Base-by-base conservation (phyloP, 2,113 vertebrate species). In the Dipodomys ordii region DNA sequence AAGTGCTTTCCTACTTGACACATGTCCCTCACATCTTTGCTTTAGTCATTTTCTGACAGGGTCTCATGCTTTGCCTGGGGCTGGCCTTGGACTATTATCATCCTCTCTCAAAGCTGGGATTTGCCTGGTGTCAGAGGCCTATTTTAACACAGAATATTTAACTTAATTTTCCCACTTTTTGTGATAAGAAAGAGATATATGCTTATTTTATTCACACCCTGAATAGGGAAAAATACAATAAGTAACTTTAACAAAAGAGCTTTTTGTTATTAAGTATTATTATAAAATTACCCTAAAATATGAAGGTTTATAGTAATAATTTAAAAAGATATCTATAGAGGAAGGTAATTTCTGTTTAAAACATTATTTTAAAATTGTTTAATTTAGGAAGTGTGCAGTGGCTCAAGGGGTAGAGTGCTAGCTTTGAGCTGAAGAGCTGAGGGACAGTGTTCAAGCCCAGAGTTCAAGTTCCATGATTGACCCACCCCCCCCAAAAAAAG, bases 221-320 rank as follows among this genome's bases (percentile, higher is more conserved):
- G 5, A 71, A 67, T 7, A 71, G 27, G 32, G 30, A 44, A 81
- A 88, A 82, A 67, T 13, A 74, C 53, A 71, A 20, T 80, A 72
- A 25, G 20, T 68, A 95, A 86, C 30, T 81, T 86, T 78, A 91
- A 67, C 68, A 39, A 53, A 80, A 76, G 77, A 28, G 91, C 53
- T 57, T 57, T 57, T 57, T 57, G 62, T 30, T 30, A 77, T 12
- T 88, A 64, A 72, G 25, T 53, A 92, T 79, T 89, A 92, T 9
- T 35, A 28, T 77, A 86, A 95, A 87, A 92, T 32, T 82, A 93
- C 57, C 27, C 46, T 88, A 79, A 88, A 92, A 83, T 69, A 68
- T 28, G 53, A 83, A 64, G 16, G 16, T 73, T 32, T 86, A 53
- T 62, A 81, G 57, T 74, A 74, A 67, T 64, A 10, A 57, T 35